A percentile compares a stretch with the other conserved stretches of the same genome.
phyloP scores from a whole-genome alignment of 1,140 invertebrate species.

The Cydia pomonella region DNA sequence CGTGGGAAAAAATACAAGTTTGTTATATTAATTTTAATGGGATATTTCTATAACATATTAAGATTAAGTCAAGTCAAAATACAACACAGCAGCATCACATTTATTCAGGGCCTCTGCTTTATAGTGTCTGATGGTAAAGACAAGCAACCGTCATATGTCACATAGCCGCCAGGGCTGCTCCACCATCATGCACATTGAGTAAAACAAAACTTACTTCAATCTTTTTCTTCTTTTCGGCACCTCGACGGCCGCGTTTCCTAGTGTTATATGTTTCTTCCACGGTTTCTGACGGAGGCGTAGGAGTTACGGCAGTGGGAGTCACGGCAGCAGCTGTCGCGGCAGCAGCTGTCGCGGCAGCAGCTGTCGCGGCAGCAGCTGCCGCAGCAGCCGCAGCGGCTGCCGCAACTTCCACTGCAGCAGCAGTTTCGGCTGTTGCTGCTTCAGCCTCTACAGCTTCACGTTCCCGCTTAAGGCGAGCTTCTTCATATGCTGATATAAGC shows the following conservation, averaged over 20 bases:
- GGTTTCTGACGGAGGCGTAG: constrained; percentile 35
- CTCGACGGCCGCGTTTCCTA: constrained; percentile 55
- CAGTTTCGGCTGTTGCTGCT: constrained; percentile 30
- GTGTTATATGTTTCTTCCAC: neutral
- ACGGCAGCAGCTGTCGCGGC: constrained; percentile 30
- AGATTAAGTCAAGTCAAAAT: too few relatives aligned
- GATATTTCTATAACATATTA: too few relatives aligned
- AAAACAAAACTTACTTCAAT: constrained; percentile 51
- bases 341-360: constrained; percentile 33
- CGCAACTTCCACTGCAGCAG: constrained; percentile 13
- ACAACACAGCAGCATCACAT: too few relatives aligned
- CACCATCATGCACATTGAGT: too few relatives aligned
- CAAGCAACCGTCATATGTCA: too few relatives aligned
- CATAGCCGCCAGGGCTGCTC: too few relatives aligned
- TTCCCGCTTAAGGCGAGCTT: constrained; percentile 82
- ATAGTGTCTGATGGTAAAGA: too few relatives aligned
- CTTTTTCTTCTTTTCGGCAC: constrained; percentile 65
- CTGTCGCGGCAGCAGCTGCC: constrained; percentile 40
- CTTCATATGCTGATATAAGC: constrained; percentile 89
- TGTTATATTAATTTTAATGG: too few relatives aligned
- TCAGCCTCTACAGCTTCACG: constrained; percentile 59
- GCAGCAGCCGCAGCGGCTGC: constrained; percentile 43
- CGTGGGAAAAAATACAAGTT: too few relatives aligned
- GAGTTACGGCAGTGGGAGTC: constrained; percentile 38
- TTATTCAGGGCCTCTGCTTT: too few relatives aligned